A percentile compares a stretch with the other conserved stretches of the same genome.
phyloP scores from a whole-genome alignment of 1,140 invertebrate species.

The Drosophila ogumai region DNA sequence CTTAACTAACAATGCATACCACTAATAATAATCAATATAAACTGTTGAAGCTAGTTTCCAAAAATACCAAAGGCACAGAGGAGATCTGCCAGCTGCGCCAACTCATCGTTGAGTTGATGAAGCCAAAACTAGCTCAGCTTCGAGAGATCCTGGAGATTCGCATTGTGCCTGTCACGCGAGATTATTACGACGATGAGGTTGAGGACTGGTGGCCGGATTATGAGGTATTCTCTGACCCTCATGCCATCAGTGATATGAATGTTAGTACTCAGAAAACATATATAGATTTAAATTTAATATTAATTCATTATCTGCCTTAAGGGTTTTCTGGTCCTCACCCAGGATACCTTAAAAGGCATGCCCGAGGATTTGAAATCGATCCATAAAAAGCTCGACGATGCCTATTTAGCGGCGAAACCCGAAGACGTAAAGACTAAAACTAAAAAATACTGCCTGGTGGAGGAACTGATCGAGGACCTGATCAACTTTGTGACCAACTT shows the following conservation, averaged over 20 bases:
- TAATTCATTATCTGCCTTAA: background rate
- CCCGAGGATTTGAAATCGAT: slow-evolving; percentile 34
- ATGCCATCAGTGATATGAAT: slow-evolving; percentile 54
- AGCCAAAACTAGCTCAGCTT: slow-evolving; percentile 20
- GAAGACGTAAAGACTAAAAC: background rate
- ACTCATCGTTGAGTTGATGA: slow-evolving; percentile 44
- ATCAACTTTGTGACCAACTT: slow-evolving; percentile 26
- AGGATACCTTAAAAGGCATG: slow-evolving; percentile 20
- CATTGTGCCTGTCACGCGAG: slow-evolving; percentile 15
- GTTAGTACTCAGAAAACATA: slow-evolving; percentile 12
- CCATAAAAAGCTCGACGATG: slow-evolving; percentile 7
- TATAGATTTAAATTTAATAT: no score
- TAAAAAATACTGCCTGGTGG: slow-evolving; percentile 12
- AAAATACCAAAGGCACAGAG: background rate
- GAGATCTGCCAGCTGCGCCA: slow-evolving; percentile 13
- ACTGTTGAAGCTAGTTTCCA: slow-evolving; percentile 1
- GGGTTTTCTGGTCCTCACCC: slow-evolving; percentile 34
- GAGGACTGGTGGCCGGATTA: slow-evolving; percentile 61
- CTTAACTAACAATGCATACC: slow-evolving; percentile 18
- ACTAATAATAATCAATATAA: slow-evolving; percentile 16
- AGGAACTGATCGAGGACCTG: slow-evolving; percentile 39
- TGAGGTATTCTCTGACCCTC: slow-evolving; percentile 11
- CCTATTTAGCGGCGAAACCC: slow-evolving; percentile 12
- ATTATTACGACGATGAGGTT: slow-evolving; percentile 9
- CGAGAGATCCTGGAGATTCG: slow-evolving; percentile 13